These are phyloP conservation scores for Amphiura filiformis DNA, from an alignment of 35 echinoderm and acorn worm genomes.

Conservation along the genomic window DNA sequence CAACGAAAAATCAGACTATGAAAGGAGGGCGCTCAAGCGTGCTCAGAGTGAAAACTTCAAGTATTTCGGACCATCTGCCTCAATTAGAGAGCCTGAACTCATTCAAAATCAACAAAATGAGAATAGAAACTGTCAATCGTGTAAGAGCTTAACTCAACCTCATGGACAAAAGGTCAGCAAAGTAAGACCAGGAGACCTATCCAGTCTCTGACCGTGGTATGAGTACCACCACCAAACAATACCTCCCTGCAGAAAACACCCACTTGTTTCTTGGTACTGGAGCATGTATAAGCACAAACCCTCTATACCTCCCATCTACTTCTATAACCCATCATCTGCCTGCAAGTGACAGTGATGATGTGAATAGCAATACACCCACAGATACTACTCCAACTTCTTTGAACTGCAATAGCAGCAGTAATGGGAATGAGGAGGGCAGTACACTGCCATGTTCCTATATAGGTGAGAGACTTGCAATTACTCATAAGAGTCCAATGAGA, in stretches of 20 bases:
- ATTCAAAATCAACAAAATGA: constrained; percentile 37
- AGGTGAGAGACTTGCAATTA: constrained; percentile 48
- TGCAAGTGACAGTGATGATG: constrained; percentile 79
- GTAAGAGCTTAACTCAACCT: not conserved
- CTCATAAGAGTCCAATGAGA: constrained; percentile 24
- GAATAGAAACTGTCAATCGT: constrained; percentile 1
- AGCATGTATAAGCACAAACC: not conserved
- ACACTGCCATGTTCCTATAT: constrained; percentile 40
- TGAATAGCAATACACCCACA: constrained; percentile 80
- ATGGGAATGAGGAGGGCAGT: constrained; percentile 11
- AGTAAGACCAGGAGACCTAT: not conserved
- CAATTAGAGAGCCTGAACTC: constrained; percentile 54
- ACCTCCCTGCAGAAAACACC: not conserved
- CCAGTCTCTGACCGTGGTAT: not conserved
- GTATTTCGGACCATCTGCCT: constrained; percentile 50
- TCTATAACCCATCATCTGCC: not conserved
- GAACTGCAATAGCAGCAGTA: constrained; percentile 9
- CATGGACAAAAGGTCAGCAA: not conserved
- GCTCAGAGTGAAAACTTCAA: constrained; percentile 58
- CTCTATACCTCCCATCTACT: not conserved
- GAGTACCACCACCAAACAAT: not conserved
- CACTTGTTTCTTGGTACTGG: not conserved
- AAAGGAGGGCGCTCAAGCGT: constrained; percentile 30
- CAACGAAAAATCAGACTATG: constrained; percentile 47
- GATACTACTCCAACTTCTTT: constrained; percentile 22